phyloP scores from a whole-genome alignment of 2,113 vertebrate species.

The Falcunculus frontatus region DNA sequence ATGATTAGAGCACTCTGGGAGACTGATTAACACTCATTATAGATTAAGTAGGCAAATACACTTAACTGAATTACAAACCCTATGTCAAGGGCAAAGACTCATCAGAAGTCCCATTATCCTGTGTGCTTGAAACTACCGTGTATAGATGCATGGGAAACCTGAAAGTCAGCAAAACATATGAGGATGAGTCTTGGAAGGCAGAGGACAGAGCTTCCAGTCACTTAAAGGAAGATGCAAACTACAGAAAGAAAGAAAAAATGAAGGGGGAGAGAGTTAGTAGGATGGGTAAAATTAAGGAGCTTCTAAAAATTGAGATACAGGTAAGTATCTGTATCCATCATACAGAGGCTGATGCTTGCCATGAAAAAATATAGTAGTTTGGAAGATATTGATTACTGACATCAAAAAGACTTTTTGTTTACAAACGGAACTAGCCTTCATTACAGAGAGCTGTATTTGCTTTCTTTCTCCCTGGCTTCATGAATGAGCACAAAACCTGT shows the following conservation, averaged over 20 bases:
- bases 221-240: not conserved
- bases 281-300: not conserved
- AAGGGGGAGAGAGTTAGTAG: not conserved
- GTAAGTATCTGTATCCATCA: not conserved
- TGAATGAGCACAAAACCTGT: not conserved
- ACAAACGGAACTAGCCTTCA: not conserved
- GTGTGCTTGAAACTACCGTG: not conserved
- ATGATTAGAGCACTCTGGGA: not conserved
- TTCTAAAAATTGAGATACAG: not conserved
- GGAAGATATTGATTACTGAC: not conserved
- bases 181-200: not conserved
- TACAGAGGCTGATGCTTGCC: not conserved
- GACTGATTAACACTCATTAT: not conserved
- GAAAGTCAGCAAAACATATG: not conserved
- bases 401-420: not conserved
- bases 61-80: not conserved
- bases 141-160: not conserved
- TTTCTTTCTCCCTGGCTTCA: not conserved
- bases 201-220: not conserved
- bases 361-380: not conserved
- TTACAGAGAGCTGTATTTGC: not conserved
- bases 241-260: not conserved
- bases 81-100: not conserved
- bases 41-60: not conserved
- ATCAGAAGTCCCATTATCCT: not conserved